Conservation (phyloP, 2,888 invertebrate species). For the Melieria omissa region DNA sequence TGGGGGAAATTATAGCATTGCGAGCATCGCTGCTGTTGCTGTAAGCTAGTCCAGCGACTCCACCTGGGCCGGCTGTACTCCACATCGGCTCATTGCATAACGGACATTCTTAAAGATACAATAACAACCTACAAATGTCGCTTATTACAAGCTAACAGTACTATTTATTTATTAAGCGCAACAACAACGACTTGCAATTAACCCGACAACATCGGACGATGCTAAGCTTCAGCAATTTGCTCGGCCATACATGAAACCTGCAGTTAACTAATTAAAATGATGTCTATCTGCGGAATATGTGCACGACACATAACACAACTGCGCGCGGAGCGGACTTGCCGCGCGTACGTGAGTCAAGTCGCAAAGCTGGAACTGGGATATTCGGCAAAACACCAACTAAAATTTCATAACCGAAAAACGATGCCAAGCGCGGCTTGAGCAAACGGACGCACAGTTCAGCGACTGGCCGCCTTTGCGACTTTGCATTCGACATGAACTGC, state of each 20-base stretch:
- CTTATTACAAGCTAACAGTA: background rate
- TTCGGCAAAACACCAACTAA: background rate
- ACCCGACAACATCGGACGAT: background rate
- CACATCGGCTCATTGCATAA: background rate
- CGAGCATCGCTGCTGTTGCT: no score
- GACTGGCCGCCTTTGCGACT: no score
- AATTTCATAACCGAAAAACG: conserved; percentile 13
- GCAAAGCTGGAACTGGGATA: background rate
- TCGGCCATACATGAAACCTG: background rate
- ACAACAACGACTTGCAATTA: background rate
- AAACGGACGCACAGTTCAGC: no score
- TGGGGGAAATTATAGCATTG: no score
- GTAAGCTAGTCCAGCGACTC: no score
- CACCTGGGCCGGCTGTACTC: background rate
- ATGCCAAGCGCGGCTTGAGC: no score
- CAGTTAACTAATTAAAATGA: conserved; percentile 15
- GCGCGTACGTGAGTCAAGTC: conserved; percentile 7
- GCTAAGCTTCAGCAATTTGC: background rate
- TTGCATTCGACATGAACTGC: no score
- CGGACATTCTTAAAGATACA: background rate
- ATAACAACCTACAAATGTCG: no score
- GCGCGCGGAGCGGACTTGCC: background rate
- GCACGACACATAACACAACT: background rate
- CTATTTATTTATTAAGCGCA: background rate
- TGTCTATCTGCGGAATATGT: conserved; percentile 5